phyloP scores from a whole-genome alignment of 2,888 invertebrate genomes.

The Xanthia togata region DNA sequence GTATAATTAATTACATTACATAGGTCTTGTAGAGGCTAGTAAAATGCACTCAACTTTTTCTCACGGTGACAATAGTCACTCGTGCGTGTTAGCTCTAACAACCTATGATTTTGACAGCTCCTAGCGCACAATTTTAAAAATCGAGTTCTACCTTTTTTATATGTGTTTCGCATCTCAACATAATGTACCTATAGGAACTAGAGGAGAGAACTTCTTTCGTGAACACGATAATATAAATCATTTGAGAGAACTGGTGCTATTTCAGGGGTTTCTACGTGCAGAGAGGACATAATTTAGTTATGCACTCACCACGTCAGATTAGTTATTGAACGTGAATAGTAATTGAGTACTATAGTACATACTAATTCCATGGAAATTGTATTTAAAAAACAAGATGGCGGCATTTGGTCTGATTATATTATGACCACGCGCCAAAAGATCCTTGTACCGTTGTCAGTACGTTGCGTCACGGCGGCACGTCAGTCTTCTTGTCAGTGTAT shows the following conservation, averaged over 20 bases:
- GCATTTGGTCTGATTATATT: background rate
- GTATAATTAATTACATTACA: no score
- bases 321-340: background rate
- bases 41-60: no score
- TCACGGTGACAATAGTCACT: no score
- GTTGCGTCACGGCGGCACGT: background rate
- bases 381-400: background rate
- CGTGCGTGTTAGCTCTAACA: no score
- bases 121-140: no score
- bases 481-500: no score
- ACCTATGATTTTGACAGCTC: no score
- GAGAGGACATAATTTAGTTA: background rate
- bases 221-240: background rate
- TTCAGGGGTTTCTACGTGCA: background rate
- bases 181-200: background rate
- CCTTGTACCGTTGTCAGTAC: background rate
- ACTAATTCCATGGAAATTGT: background rate
- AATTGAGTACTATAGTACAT: no score
- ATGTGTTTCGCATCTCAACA: background rate
- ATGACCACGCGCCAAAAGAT: background rate
- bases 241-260: background rate
- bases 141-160: background rate
- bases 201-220: background rate
- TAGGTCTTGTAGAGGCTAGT: no score
- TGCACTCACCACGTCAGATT: background rate